A percentile compares a stretch with the other conserved stretches of the same genome.
Evolutionary conservation across 2,797 vertebrate species (phyloP).

Genomic region (Dryobates pubescens): DNA sequence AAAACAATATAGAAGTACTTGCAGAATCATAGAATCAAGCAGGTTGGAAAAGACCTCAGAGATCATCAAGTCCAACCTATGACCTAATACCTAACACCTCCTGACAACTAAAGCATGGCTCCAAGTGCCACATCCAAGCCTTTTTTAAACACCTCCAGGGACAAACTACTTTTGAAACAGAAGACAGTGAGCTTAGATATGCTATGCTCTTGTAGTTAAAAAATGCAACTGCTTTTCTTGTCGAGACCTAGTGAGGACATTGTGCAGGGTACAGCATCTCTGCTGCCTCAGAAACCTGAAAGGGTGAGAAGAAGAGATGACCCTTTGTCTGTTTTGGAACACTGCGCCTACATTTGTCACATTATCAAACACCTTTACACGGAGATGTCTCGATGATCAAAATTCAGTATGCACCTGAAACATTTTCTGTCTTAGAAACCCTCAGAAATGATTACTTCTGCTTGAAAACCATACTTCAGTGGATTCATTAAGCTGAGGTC

Average conservation of each 20-base stretch:
- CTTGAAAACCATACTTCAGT: background rate
- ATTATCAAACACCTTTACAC: background rate
- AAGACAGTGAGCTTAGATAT: background rate
- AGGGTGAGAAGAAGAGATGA: background rate
- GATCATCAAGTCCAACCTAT: too few species aligned
- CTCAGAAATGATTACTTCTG: background rate
- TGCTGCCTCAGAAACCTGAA: background rate
- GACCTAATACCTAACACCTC: too few species aligned
- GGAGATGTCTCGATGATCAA: constrained; percentile 16
- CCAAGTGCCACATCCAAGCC: too few species aligned
- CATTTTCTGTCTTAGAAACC: background rate
- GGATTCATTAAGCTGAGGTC: background rate
- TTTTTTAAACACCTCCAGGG: too few species aligned
- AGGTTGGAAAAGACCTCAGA: too few species aligned
- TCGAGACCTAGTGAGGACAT: background rate
- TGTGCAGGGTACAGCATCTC: background rate
- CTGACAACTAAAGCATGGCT: too few species aligned
- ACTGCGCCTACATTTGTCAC: background rate
- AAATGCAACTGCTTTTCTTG: background rate
- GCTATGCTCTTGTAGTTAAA: background rate
- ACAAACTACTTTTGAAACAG: background rate
- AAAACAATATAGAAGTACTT: background rate
- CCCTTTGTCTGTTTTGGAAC: background rate
- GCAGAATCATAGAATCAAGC: too few species aligned
- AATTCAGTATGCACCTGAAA: background rate